A percentile compares a stretch with the other conserved stretches of the same genome.
Conservation (phyloP, 2,888 invertebrate genomes). For the Petrolisthes manimaculis region DNA sequence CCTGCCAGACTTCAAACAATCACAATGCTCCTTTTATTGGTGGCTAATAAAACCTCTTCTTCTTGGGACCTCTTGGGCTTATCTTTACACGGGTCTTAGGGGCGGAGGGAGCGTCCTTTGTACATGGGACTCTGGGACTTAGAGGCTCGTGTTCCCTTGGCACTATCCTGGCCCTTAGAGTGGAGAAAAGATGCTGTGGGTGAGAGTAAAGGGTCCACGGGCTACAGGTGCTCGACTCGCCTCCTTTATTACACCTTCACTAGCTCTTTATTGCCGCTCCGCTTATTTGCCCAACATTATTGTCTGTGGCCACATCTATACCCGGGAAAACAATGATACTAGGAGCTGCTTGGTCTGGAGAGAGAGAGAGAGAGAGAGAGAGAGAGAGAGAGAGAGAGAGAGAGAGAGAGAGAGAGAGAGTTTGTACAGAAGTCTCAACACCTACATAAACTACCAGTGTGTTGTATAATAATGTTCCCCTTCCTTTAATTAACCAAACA, state of each 20-base stretch:
- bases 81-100: neutral
- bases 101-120: neutral
- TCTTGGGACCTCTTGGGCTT: neutral
- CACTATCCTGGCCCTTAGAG: constrained; percentile 1
- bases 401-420: too few species aligned
- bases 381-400: too few species aligned
- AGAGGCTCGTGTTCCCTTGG: neutral
- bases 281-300: constrained; percentile 29
- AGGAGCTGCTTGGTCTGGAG: neutral
- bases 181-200: constrained; percentile 22
- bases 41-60: constrained; percentile 49
- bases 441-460: too few species aligned
- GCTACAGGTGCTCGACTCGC: constrained; percentile 47
- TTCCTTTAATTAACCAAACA: too few species aligned
- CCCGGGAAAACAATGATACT: constrained; percentile 14
- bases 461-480: too few species aligned
- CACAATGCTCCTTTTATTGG: constrained; percentile 58
- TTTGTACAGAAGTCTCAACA: too few species aligned
- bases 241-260: constrained; percentile 44
- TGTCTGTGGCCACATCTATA: constrained; percentile 23
- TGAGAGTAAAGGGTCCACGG: constrained; percentile 11
- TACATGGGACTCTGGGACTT: constrained; percentile 1
- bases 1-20: constrained; percentile 50
- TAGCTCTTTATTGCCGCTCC: constrained; percentile 32
- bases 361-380: too few species aligned